These are phyloP conservation scores for Tetranychus piercei DNA, from an alignment of 2,888 invertebrate species.

Conservation along the genomic window DNA sequence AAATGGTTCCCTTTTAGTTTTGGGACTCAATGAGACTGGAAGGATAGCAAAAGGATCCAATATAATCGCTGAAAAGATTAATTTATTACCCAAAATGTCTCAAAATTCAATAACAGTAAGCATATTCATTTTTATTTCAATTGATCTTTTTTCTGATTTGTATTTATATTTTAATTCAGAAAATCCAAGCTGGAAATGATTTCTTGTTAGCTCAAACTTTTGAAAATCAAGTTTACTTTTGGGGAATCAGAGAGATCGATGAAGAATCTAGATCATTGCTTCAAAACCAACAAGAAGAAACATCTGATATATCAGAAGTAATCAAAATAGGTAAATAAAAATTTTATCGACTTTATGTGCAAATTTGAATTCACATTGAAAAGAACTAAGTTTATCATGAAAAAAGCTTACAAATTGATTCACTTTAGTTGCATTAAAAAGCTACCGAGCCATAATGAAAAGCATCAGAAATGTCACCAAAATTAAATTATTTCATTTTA, in stretches of 20 bases:
- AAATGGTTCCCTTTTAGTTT: constrained; percentile 2
- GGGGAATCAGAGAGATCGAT: constrained; percentile 38
- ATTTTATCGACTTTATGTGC: too few relatives aligned
- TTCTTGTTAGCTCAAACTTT: constrained; percentile 38
- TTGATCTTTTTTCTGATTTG: background rate
- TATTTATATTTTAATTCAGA: constrained; percentile 17
- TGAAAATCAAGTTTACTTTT: constrained; percentile 48
- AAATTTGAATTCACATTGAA: too few relatives aligned
- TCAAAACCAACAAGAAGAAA: constrained; percentile 18
- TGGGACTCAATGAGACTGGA: constrained; percentile 4
- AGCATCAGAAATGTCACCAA: too few relatives aligned
- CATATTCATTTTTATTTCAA: constrained; percentile 16
- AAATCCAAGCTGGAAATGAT: constrained; percentile 39
- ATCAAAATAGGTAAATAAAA: constrained; percentile 24
- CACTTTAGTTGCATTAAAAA: too few relatives aligned
- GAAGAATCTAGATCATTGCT: background rate
- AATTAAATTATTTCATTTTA: too few relatives aligned
- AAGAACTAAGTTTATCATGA: too few relatives aligned
- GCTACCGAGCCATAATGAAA: too few relatives aligned
- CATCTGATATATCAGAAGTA: constrained; percentile 18
- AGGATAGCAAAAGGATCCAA: background rate
- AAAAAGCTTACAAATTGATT: too few relatives aligned
- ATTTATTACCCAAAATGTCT: constrained; percentile 28
- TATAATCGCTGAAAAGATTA: background rate
- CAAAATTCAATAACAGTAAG: constrained; percentile 33